phyloP scores from a whole-genome alignment of 2,888 invertebrate genomes.

The Polia nebulosa region DNA sequence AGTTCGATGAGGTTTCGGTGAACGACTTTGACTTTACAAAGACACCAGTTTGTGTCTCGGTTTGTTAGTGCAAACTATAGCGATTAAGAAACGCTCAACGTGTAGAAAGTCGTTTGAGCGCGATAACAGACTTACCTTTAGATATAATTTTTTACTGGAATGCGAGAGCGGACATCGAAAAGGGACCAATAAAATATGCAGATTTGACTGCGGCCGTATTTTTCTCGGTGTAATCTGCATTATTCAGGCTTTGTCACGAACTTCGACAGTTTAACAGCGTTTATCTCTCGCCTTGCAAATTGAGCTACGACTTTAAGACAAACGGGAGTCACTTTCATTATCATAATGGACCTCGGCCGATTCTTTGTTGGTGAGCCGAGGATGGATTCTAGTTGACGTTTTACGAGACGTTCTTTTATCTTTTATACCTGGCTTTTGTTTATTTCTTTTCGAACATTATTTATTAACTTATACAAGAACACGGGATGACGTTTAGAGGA shows the following conservation, averaged over 20 bases:
- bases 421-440: conserved; percentile 59
- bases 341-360: conserved; percentile 89
- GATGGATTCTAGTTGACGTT: conserved; percentile 83
- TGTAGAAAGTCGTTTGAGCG: conserved; percentile 60
- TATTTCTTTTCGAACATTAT: conserved; percentile 57
- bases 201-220: conserved; percentile 90
- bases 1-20: conserved; percentile 62
- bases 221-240: conserved; percentile 91
- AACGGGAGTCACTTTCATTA: conserved; percentile 91
- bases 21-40: conserved; percentile 60
- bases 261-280: conserved; percentile 91
- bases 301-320: conserved; percentile 91
- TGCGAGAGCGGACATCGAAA: conserved; percentile 82
- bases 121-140: conserved; percentile 63
- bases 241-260: conserved; percentile 91
- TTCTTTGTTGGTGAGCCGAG: conserved; percentile 88
- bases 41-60: conserved; percentile 48
- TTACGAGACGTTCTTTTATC: conserved; percentile 72
- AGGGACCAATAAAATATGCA: conserved; percentile 90
- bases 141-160: conserved; percentile 77
- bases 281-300: conserved; percentile 91
- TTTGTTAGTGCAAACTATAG: conserved; percentile 59
- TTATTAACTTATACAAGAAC: conserved; percentile 42
- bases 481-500: background rate
- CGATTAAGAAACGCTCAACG: conserved; percentile 61